Percentiles rank a stretch among this genome's conserved stretches.
Evolutionary conservation across 2,797 vertebrate genomes (phyloP).

Genomic region (Hemibagrus guttatus): DNA sequence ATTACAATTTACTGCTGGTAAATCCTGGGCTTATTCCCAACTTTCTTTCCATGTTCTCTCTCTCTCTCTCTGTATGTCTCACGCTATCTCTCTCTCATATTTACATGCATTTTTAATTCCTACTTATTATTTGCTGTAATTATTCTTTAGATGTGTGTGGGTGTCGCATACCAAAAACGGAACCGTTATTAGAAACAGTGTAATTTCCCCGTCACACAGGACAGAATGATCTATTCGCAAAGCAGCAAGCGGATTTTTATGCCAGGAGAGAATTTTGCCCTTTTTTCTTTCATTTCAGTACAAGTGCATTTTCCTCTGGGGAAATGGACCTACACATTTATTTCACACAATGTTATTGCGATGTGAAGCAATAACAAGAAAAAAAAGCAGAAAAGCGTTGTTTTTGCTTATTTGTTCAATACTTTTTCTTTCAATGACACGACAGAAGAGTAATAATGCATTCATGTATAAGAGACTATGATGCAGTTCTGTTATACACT

Average conservation of each 20-base stretch:
- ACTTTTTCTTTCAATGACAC: conserved; percentile 8
- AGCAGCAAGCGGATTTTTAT: conserved; percentile 2
- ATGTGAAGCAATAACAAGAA: neutral
- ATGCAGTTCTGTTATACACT: neutral
- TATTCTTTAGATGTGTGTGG: conserved; percentile 8
- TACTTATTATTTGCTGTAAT: conserved; percentile 19
- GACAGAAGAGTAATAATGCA: conserved; percentile 28
- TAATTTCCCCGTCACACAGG: conserved; percentile 17
- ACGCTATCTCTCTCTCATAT: neutral
- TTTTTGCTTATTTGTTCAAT: conserved; percentile 40
- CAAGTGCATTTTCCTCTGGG: conserved; percentile 29
- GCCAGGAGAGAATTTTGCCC: neutral
- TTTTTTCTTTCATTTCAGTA: conserved; percentile 29
- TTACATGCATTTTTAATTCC: conserved; percentile 20
- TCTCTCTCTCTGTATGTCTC: neutral
- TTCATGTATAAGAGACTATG: conserved; percentile 19
- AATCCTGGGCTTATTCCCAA: neutral
- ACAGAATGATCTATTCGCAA: conserved; percentile 5
- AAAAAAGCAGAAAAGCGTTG: neutral
- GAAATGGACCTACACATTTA: conserved; percentile 29
- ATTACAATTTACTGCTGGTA: neutral
- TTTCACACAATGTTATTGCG: conserved; percentile 35
- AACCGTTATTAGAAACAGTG: conserved; percentile 23
- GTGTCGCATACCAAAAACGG: conserved; percentile 1
- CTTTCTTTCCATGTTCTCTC: neutral